These are phyloP conservation scores for Camptogramma bilineatum DNA, from an alignment of 2,888 invertebrate species.

Conservation along the genomic window DNA sequence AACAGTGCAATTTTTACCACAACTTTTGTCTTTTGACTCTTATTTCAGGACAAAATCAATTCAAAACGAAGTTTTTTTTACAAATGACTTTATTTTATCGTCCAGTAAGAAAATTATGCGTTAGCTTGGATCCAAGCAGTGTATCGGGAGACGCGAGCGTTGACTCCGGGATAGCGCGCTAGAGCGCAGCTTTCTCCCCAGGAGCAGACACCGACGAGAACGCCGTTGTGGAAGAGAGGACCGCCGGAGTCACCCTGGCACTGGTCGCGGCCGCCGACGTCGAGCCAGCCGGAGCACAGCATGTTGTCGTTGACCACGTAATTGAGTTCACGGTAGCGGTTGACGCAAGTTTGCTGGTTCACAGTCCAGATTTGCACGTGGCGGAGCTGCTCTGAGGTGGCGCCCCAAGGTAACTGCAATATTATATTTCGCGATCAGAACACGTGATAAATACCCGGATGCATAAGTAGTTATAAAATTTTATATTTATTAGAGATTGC, in stretches of 20 bases:
- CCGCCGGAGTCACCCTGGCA: constrained; percentile 58
- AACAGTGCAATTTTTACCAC: too few relatives aligned
- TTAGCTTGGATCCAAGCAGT: constrained; percentile 55
- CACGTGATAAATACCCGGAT: too few relatives aligned
- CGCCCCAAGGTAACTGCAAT: too few relatives aligned
- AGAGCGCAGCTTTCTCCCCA: constrained; percentile 49
- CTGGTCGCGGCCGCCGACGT: constrained; percentile 54
- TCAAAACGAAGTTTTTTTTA: too few relatives aligned
- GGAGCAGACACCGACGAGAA: constrained; percentile 54
- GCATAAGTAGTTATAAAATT: too few relatives aligned
- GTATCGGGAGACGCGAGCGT: constrained; percentile 48
- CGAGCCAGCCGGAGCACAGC: constrained; percentile 54
- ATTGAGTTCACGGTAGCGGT: constrained; percentile 37
- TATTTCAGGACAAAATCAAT: too few relatives aligned
- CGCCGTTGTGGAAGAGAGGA: constrained; percentile 52
- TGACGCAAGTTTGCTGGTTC: constrained; percentile 48
- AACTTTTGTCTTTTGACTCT: too few relatives aligned
- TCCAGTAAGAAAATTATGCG: constrained; percentile 21
- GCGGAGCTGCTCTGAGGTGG: constrained; percentile 50
- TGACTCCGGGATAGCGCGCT: constrained; percentile 50
- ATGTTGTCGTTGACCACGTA: constrained; percentile 48
- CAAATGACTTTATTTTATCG: background rate
- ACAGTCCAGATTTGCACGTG: constrained; percentile 56
- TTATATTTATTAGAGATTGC: background rate
- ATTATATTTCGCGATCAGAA: too few relatives aligned